Evolutionary conservation across 1,140 invertebrate species (phyloP).

Genomic region (Rhyacophila brunnea): DNA sequence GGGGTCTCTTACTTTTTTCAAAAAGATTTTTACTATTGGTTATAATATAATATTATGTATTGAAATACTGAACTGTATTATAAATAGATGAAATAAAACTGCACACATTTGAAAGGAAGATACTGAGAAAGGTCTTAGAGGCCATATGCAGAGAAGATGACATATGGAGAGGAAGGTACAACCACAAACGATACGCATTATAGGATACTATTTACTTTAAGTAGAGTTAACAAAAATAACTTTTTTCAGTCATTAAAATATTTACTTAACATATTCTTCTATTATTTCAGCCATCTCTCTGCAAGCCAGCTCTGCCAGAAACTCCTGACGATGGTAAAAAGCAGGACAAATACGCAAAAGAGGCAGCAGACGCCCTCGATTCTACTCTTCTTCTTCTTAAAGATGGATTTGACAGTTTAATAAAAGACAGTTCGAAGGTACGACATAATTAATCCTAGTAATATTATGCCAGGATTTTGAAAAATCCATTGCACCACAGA

Average conservation of each 20-base stretch:
- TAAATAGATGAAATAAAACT: background rate
- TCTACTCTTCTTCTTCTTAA: slow-evolving; percentile 23
- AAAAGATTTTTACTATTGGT: no score
- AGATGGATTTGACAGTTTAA: slow-evolving; percentile 19
- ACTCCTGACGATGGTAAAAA: background rate
- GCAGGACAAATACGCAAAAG: slow-evolving; percentile 21
- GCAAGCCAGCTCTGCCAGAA: background rate
- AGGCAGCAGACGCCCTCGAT: slow-evolving; percentile 29
- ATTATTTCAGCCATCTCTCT: background rate
- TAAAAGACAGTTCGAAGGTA: slow-evolving; percentile 26
- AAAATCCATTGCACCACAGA: no score
- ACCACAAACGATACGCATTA: background rate
- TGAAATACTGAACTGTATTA: slow-evolving; percentile 4
- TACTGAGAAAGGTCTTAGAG: no score
- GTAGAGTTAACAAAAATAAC: background rate
- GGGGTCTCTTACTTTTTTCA: no score
- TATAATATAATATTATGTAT: no score
- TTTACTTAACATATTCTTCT: background rate
- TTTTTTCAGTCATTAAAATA: no score
- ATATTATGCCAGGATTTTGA: no score
- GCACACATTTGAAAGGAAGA: no score
- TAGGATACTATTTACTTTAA: background rate
- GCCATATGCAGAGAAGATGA: background rate
- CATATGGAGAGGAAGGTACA: no score
- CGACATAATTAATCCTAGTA: no score